phyloP scores from a whole-genome alignment of 2,797 vertebrate genomes.

The Lacerta agilis region DNA sequence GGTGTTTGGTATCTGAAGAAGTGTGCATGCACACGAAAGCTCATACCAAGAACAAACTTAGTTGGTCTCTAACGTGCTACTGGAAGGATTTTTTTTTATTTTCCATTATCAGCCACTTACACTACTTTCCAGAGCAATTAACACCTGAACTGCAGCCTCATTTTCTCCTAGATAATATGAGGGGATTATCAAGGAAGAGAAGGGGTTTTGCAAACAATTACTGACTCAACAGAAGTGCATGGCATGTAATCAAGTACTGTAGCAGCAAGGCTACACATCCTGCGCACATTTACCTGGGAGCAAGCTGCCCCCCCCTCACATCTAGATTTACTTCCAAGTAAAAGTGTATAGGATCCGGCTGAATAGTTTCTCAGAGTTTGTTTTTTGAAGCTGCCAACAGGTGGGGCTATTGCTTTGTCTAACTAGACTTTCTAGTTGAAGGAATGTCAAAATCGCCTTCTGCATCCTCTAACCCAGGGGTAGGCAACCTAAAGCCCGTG shows the following conservation, averaged over 20 bases:
- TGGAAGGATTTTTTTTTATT: no score
- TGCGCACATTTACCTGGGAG: background rate
- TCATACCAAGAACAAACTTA: no score
- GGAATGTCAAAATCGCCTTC: background rate
- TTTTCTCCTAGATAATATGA: background rate
- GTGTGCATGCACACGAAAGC: no score
- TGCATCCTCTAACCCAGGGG: background rate
- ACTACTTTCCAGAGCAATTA: no score
- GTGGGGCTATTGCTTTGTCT: slow-evolving; percentile 14
- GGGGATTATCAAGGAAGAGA: background rate
- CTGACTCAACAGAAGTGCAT: background rate
- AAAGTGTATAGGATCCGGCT: background rate
- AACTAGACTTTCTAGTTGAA: background rate
- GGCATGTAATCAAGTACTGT: background rate
- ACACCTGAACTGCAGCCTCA: no score
- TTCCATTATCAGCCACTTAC: no score
- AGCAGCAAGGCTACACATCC: background rate
- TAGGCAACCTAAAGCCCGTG: no score
- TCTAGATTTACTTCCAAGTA: background rate
- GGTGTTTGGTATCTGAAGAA: no score
- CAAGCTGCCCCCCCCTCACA: background rate
- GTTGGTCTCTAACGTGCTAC: no score
- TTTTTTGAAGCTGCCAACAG: background rate
- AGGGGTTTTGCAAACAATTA: background rate
- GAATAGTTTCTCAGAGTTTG: background rate